phyloP scores from a whole-genome alignment of 2,797 vertebrate genomes.

The Sylvilagus floridanus region DNA sequence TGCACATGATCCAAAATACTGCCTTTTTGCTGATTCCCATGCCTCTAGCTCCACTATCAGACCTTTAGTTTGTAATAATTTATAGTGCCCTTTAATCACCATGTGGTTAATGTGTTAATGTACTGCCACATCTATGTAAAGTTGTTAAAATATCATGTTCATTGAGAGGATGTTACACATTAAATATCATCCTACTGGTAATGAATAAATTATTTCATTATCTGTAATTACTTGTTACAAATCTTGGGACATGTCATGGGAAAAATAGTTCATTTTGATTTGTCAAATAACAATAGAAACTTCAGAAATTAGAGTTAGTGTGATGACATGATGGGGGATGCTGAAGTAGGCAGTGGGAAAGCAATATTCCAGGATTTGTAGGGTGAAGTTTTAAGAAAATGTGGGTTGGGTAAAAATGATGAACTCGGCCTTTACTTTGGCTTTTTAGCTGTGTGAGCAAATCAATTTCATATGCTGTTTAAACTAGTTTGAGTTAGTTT shows the following conservation, averaged over 20 bases:
- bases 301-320: neutral
- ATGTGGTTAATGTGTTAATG: neutral
- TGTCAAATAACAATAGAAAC: neutral
- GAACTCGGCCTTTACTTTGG: neutral
- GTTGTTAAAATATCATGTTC: neutral
- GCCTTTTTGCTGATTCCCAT: neutral
- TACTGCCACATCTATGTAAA: neutral
- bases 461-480: neutral
- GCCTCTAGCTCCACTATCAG: neutral
- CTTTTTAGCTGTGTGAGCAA: neutral
- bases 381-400: neutral
- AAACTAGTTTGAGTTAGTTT: neutral
- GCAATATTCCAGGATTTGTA: neutral
- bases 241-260: neutral
- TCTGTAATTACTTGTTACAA: neutral
- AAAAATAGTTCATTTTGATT: conserved; percentile 9
- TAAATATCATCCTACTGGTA: neutral
- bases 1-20: neutral
- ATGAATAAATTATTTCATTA: conserved; percentile 13
- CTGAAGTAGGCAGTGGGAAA: neutral
- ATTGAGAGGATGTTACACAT: neutral
- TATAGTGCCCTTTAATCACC: neutral
- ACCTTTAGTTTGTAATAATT: neutral
- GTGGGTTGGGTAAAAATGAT: neutral
- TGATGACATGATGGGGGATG: neutral